Evolutionary conservation across 2,888 invertebrate genomes (phyloP), one percentile per base, ranked within the genome.

Genomic region (Odontocerum albicorne): DNA sequence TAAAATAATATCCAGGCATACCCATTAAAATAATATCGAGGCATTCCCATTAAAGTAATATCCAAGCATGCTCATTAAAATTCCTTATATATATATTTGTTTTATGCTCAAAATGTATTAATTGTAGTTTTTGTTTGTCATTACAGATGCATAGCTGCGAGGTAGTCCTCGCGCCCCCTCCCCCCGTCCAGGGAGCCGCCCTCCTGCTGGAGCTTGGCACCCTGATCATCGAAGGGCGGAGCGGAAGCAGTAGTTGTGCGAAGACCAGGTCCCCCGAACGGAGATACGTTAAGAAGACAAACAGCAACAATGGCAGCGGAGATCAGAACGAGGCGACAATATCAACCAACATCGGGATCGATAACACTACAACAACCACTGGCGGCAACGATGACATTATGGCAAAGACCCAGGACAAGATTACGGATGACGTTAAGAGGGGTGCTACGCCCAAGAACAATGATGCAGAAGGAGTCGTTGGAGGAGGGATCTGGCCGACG

Each of bases 191-290:
- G 52, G 79, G 77, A 36, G 73, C 73, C 33, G 75, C 73, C 63
- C 79, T 84, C 47, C 74, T 81, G 61, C 76, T 78, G 60, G 80
- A 82, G 69, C 70, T 86, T 63, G 85, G 84, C 50, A 73, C 82
- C 61, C 74, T 85, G 65, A 80, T 86, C 62, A 73, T 83, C 63
- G 81, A 85, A 66, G 80, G 84, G 40, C 71, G 85, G 35, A 75
- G 79, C 62, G 73, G 79, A 46, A 27, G 20, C 22, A 27, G 39
- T n/a, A n/a, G 55, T 21, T 35, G 38, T 8, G 50, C 44, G 17
- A 35, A 38, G 7, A 2, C 15, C 27, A 43, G 22, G n/a, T n/a
- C n/a, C n/a, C n/a, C n/a, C n/a, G n/a, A n/a, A n/a, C n/a, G n/a
- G n/a, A n/a, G 27, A 31, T n/a, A 15, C 32, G 20, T 22, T 17